These are phyloP conservation scores for Drosophila formosana DNA, from an alignment of 2,888 invertebrate genomes.

Conservation along the genomic window DNA sequence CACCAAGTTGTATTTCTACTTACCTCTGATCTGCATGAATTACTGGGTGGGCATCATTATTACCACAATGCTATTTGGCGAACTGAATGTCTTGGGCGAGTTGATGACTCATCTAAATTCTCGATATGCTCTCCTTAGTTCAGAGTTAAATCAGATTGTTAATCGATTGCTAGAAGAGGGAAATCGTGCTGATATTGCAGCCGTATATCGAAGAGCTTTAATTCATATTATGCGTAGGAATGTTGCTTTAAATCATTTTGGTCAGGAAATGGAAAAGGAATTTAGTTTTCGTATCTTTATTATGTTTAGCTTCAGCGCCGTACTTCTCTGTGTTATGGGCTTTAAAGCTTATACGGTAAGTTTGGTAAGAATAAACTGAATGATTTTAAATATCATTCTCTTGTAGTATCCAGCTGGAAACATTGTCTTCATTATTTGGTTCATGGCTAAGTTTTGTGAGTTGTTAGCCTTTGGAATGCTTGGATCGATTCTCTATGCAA, in stretches of 20 bases:
- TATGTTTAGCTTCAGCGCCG: constrained; percentile 75
- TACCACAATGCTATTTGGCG: constrained; percentile 69
- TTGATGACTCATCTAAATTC: constrained; percentile 80
- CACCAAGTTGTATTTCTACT: constrained; percentile 53
- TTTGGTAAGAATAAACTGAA: not conserved
- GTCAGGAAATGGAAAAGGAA: constrained; percentile 62
- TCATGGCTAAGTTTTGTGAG: constrained; percentile 69
- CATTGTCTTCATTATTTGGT: constrained; percentile 69
- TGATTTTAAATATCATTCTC: not conserved
- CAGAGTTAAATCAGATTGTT: constrained; percentile 54
- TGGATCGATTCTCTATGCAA: constrained; percentile 70
- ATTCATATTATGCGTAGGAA: constrained; percentile 62
- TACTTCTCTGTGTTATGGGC: constrained; percentile 72
- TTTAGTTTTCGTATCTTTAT: constrained; percentile 80
- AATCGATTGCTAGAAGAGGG: constrained; percentile 11
- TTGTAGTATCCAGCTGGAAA: constrained; percentile 66
- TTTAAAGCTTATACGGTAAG: constrained; percentile 78
- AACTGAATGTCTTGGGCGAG: constrained; percentile 77
- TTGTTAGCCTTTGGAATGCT: constrained; percentile 68
- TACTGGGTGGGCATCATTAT: constrained; percentile 70
- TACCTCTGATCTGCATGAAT: constrained; percentile 59
- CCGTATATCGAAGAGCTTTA: constrained; percentile 58
- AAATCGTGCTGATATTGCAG: constrained; percentile 35
- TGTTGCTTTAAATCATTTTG: constrained; percentile 73
- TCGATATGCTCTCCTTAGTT: constrained; percentile 66